Conservation (phyloP, 2,113 vertebrate genomes). For the Tor tambroides region DNA sequence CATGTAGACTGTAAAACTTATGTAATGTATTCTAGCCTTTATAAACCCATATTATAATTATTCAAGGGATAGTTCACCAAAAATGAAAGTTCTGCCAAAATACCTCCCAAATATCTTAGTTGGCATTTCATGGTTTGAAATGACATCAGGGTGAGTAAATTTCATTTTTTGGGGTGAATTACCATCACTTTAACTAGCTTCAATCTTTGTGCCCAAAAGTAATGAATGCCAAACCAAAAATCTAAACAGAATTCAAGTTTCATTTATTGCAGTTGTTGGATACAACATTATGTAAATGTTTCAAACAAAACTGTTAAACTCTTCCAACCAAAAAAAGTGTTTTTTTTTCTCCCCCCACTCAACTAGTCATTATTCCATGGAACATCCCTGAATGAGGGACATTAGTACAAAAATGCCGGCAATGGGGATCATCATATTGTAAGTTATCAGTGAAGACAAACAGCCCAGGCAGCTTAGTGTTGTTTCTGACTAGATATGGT, state of each 20-base stretch:
- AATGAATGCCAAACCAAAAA: neutral
- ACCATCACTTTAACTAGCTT: neutral
- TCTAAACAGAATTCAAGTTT: conserved; percentile 25
- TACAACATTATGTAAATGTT: conserved; percentile 46
- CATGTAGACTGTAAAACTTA: neutral
- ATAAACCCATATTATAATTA: neutral
- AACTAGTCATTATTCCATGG: conserved; percentile 20
- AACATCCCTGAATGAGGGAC: conserved; percentile 20
- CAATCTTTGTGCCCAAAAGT: neutral
- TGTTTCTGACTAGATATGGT: conserved; percentile 2
- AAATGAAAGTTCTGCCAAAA: neutral
- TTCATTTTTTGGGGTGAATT: neutral
- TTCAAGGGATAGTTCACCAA: neutral
- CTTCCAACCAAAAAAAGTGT: conserved; percentile 23
- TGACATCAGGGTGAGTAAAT: neutral
- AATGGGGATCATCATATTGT: conserved; percentile 1
- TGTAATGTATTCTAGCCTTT: neutral
- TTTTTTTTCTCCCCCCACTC: neutral
- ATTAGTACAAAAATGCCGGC: conserved; percentile 44
- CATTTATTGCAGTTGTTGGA: conserved; percentile 51
- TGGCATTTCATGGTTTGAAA: neutral
- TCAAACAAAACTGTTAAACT: conserved; percentile 42
- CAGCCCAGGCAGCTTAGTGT: neutral
- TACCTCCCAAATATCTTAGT: neutral
- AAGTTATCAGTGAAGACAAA: conserved; percentile 35